Base-by-base conservation (phyloP, 2,113 vertebrate genomes). In the Girardinichthys multiradiatus region DNA sequence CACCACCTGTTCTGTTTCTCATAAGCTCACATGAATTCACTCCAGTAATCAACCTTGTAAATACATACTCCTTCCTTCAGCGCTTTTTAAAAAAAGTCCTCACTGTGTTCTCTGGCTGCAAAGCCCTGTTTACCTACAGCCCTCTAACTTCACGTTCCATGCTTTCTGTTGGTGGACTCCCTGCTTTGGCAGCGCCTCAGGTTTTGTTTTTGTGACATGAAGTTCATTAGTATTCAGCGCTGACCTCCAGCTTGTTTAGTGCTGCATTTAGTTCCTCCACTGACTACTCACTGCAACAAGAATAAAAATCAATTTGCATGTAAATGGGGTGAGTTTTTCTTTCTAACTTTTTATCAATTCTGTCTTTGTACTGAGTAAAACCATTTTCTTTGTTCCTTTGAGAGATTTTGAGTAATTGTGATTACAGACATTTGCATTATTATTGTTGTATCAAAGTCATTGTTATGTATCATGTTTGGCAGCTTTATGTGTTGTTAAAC, bases 271-370 rank as follows among this genome's bases (percentile, higher is more conserved):
- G 62, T 64, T 64, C 35, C 62, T 64, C 15, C n/a, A 26, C 35
- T 64, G 62, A 64, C 62, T 39, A 27, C 62, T 64, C 62, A 64
- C 62, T 64, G 35, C 14, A 64, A 64, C 62, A 42, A 64, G n/a
- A 64, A 42, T 35, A 66, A 66, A 66, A 66, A 57, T 68, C 24
- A 33, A 54, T 68, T 57, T 68, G 57, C 48, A 68, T 68, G 66
- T 57, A 57, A 68, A 57, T 68, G 39, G 37, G 37, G n/a, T 33
- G 48, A 4, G 33, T 13, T 68, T 31, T 54, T 31, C 30, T 68
- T 31, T 54, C 42, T 33, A 15, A 54, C 29, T 33, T 69, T 69
- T 37, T 24, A 45, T 48, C 39, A 30, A 29, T 66, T n/a, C 7
- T 71, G 3, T n/a, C 7, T 71, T 3, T 48, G 35, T 37, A 28